phyloP scores from a whole-genome alignment of 2,888 invertebrate genomes.

The Apamea monoglypha region DNA sequence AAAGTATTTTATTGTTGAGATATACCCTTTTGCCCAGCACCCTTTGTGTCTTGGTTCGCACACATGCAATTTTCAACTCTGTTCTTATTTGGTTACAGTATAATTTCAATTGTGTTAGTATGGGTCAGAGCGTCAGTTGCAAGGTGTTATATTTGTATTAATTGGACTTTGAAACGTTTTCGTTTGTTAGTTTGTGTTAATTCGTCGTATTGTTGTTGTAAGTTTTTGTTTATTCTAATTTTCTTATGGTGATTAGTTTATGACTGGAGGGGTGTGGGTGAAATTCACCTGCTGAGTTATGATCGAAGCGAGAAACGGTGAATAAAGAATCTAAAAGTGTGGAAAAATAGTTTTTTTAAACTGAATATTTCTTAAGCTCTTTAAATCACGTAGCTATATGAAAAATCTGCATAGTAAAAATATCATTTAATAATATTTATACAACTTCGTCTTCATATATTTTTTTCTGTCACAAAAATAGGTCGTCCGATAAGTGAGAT shows the following conservation, averaged over 20 bases:
- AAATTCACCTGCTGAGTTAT: slow-evolving; percentile 26
- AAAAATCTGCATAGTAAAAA: slow-evolving; percentile 44
- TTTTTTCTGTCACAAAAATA: slow-evolving; percentile 54
- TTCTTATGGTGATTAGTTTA: slow-evolving; percentile 51
- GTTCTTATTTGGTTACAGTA: slow-evolving; percentile 51
- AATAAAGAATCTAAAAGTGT: background rate
- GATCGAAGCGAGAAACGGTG: background rate
- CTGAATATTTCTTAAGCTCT: slow-evolving; percentile 44
- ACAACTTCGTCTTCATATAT: slow-evolving; percentile 48
- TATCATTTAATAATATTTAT: slow-evolving; percentile 57
- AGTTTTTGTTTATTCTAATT: slow-evolving; percentile 58
- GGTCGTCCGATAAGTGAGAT: slow-evolving; percentile 64
- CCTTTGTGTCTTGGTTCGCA: slow-evolving; percentile 67
- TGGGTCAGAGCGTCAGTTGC: slow-evolving; percentile 70
- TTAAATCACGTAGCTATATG: slow-evolving; percentile 23
- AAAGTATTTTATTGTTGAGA: slow-evolving; percentile 88
- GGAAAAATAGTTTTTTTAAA: slow-evolving; percentile 1
- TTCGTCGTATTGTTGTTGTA: slow-evolving; percentile 67
- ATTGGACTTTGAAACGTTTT: slow-evolving; percentile 84
- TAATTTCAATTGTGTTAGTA: slow-evolving; percentile 56
- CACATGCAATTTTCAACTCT: slow-evolving; percentile 65
- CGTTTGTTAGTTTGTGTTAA: slow-evolving; percentile 80
- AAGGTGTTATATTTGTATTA: slow-evolving; percentile 84
- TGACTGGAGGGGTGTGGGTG: background rate
- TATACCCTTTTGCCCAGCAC: slow-evolving; percentile 81